Evolutionary conservation across 2,888 invertebrate species (phyloP), one percentile per base, ranked within the genome.

Genomic region (Hypomecis atomaria): DNA sequence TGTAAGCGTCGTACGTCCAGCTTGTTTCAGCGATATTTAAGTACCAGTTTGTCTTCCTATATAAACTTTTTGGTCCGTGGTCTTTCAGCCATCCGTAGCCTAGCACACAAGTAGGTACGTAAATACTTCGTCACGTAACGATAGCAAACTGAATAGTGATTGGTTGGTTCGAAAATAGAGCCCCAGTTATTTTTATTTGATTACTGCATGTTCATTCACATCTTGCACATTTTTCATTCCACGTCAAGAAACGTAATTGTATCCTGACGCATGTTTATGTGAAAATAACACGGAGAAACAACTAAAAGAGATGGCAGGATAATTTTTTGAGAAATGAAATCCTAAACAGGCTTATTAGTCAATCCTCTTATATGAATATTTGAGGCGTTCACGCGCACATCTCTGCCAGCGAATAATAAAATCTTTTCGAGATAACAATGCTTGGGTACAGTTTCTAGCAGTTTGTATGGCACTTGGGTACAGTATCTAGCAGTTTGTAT

Each of bases 401-500:
- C 57, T 59, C 49, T 2, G 43, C 34, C 47, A 38, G 37, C 13
- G 33, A 60, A 57, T 57, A 65, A 57, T 60, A 60, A 62, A 66
- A 48, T 53, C 45, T 57, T 59, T 59, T 37, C 50, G 49, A 13
- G 49, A 66, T 66, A 65, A 68, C 68, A 68, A 66, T 62, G 59
- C 49, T 45, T 36, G 37, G 34, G 13, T 49, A 33, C 52, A 52
- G 10, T 42, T 6, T 33, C 1, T 6, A 36, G 13, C 13, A 13
- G 37, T 38, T 10, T 8, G 13, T 42, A 40, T 40, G 23, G 40
- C 40, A 52, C 40, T 10, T 33, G 5, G 1, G 6, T 33, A 6
- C 10, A 45, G 9, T n/a, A n/a, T n/a, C n/a, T n/a, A 40, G 40
- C 7, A 13, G 37, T 38, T 10, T 8, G 13, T 42, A 40, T 40